A percentile compares a stretch with the other conserved stretches of the same genome.
Evolutionary conservation across 2,113 vertebrate genomes (phyloP).

Genomic region (Entelurus aequoreus): DNA sequence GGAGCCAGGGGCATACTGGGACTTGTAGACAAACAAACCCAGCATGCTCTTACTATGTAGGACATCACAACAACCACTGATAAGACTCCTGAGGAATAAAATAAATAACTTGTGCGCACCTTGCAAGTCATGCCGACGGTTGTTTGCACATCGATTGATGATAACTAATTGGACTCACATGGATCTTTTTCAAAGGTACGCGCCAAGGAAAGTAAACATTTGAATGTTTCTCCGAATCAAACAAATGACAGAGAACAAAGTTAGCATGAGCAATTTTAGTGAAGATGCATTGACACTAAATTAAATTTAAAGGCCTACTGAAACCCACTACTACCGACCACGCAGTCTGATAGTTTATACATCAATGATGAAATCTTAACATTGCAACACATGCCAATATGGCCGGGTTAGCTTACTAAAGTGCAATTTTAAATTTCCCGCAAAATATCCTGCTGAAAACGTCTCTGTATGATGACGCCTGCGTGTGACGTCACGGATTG

Average conservation of each 20-base stretch:
- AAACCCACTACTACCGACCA: no score
- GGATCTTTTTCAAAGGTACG: conserved; percentile 37
- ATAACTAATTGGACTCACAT: conserved; percentile 53
- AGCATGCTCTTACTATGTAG: conserved; percentile 20
- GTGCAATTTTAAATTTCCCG: no score
- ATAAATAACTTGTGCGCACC: conserved; percentile 27
- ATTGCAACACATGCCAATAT: no score
- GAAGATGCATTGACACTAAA: no score
- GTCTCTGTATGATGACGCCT: no score
- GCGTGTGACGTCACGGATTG: no score
- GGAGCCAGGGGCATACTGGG: conserved; percentile 19
- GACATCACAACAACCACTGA: conserved; percentile 14
- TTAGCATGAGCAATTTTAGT: no score
- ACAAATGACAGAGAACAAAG: conserved; percentile 10
- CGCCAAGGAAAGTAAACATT: conserved; percentile 11
- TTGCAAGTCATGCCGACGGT: conserved; percentile 32
- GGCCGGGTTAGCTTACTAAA: no score
- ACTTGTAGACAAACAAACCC: conserved; percentile 31
- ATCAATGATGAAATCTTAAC: no score
- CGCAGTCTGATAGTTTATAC: no score
- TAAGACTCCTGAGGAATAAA: conserved; percentile 7
- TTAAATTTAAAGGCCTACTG: no score
- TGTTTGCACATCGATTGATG: conserved; percentile 38
- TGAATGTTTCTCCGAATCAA: conserved; percentile 29
- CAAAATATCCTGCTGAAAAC: no score